Conservation (phyloP, 2,113 vertebrate species). For the Mus pahari region DNA sequence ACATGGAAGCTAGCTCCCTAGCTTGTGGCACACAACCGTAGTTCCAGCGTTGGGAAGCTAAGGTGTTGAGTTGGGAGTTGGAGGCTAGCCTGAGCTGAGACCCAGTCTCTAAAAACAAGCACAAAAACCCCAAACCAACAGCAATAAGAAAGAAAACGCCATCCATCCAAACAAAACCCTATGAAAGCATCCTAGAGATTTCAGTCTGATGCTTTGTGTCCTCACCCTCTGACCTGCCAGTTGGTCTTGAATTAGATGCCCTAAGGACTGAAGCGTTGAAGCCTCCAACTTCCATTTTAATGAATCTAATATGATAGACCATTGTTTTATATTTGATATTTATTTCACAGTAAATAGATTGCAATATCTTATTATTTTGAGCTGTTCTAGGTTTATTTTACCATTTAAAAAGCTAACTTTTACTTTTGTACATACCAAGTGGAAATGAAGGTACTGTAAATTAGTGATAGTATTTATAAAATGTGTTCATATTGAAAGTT, state of each 20-base stretch:
- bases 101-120: neutral
- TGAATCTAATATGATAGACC: slow-evolving; percentile 11
- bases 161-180: neutral
- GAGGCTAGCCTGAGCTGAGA: neutral
- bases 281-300: slow-evolving; percentile 9
- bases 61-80: neutral
- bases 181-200: neutral
- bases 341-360: neutral
- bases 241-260: slow-evolving; percentile 38
- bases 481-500: slow-evolving; percentile 6
- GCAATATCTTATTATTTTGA: slow-evolving; percentile 14
- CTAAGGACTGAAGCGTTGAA: neutral
- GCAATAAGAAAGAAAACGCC: neutral
- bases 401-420: slow-evolving; percentile 33
- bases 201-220: slow-evolving; percentile 33
- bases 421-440: slow-evolving; percentile 33
- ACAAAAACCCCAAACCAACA: neutral
- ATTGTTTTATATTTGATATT: slow-evolving; percentile 53
- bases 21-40: neutral
- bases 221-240: neutral
- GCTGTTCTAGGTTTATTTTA: slow-evolving; percentile 56
- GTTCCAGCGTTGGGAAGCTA: neutral
- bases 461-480: slow-evolving; percentile 18
- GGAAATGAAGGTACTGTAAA: slow-evolving; percentile 48
- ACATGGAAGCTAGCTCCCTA: neutral